Evolutionary conservation across 2,888 invertebrate species (phyloP), one percentile per base, ranked within the genome.

Genomic region (Azorinus chamasolen): DNA sequence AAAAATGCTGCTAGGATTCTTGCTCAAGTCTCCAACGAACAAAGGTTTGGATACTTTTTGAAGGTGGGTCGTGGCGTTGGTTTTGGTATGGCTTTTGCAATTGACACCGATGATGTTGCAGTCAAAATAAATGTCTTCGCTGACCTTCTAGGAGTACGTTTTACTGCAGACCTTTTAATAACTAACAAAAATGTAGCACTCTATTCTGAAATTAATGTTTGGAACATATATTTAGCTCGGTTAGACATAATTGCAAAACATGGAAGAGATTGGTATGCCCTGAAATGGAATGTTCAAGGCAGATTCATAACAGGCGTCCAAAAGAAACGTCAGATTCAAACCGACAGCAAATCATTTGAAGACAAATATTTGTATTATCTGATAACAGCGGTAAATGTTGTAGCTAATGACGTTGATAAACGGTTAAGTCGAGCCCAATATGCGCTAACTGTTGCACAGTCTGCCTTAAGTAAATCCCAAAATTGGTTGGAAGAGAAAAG

Each of bases 341-440:
- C 46, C 14, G 58, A 59, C 5, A 18, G 65, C 14, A 4, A 4
- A 6, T 66, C 66, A 18, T 84, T 84, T 62, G 45, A 72, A 22
- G 65, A 46, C 14, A 83, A 79, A 53, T 83, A 80, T 51, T 45
- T 78, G 10, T 76, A 79, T 37, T 78, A 69, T 0, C 16, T 84
- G 10, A 59, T 43, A 45, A 57, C 51, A 18, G 25, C 61, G n/a
- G 43, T 59, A 12, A 18, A 45, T 8, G 51, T 51, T 14, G 37
- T 83, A 16, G 63, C 68, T 2, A 62, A 82, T 27, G 59, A 57
- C 16, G 75, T 80, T 6, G 37, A 64, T 12, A 58, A 65, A 41
- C 45, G 84, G 37, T 51, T 84, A n/a, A 62, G 51, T 16, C 32
- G 45, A 53, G 75, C 70, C 3, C 81, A 82, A 61, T 25, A 76